Conservation (phyloP, 37 sponge, comb jelly and placozoan genomes). For the Eunapius fragilis region DNA sequence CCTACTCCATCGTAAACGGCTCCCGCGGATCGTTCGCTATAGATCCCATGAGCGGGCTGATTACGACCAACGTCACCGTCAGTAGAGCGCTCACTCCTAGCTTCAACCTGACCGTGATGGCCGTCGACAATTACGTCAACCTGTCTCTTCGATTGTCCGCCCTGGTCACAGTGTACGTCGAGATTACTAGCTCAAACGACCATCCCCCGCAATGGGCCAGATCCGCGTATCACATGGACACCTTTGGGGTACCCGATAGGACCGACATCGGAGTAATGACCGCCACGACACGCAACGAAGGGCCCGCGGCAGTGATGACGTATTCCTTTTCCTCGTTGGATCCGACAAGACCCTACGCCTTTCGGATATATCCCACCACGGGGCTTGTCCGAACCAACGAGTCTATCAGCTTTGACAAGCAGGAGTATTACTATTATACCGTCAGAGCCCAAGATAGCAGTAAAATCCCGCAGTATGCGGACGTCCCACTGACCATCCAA, state of each 20-base stretch:
- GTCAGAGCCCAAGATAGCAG: conserved; percentile 48
- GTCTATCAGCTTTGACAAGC: conserved; percentile 19
- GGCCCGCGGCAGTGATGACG: conserved; percentile 40
- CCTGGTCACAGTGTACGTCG: conserved; percentile 30
- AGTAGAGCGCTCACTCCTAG: conserved; percentile 32
- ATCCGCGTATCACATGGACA: conserved; percentile 3
- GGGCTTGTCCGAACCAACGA: conserved; percentile 30
- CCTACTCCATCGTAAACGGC: conserved; percentile 37
- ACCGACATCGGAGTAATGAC: conserved; percentile 13
- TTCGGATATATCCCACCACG: conserved; percentile 18
- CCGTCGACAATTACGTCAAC: conserved; percentile 49
- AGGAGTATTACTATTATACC: conserved; percentile 21
- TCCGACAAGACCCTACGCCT: background rate
- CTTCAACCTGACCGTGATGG: conserved; percentile 42
- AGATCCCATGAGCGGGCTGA: conserved; percentile 29
- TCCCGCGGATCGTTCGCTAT: conserved; percentile 31
- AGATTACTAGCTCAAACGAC: conserved; percentile 62
- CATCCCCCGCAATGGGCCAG: conserved; percentile 40
- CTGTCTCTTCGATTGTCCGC: conserved; percentile 17
- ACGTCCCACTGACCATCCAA: conserved; percentile 26
- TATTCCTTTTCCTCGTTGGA: conserved; percentile 27
- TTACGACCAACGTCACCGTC: conserved; percentile 17
- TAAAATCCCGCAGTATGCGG: background rate
- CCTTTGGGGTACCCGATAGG: conserved; percentile 36
- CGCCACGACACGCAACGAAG: conserved; percentile 58